phyloP scores from a whole-genome alignment of 1,140 invertebrate genomes.

The Penaeus japonicus region DNA sequence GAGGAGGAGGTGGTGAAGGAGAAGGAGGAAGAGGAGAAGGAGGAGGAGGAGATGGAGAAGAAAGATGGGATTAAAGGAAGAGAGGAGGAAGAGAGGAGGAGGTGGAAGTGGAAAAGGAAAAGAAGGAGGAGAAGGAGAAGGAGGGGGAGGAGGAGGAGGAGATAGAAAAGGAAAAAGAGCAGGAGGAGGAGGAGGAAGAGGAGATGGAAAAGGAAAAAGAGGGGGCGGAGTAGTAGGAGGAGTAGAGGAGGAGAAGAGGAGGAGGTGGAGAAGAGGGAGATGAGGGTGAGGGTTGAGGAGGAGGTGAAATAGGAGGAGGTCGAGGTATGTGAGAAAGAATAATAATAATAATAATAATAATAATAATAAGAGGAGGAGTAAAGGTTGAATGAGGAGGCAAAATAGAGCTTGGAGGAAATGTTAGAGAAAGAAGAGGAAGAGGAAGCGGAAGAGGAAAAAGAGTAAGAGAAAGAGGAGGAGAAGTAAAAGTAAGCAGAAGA shows the following conservation, averaged over 20 bases:
- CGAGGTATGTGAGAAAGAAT: background rate
- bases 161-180: background rate
- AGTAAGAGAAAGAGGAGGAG: background rate
- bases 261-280: background rate
- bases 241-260: background rate
- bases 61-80: background rate
- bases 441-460: background rate
- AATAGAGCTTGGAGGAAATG: background rate
- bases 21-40: background rate
- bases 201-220: background rate
- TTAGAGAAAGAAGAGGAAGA: too few species aligned
- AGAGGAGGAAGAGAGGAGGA: background rate
- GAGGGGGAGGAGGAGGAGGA: background rate
- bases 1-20: background rate
- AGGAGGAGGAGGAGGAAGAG: background rate
- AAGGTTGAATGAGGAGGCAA: background rate
- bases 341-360: background rate
- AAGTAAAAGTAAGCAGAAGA: background rate
- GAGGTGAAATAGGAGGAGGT: background rate
- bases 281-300: background rate
- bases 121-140: background rate
- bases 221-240: background rate
- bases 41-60: background rate
- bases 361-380: too few species aligned
- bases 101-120: background rate